Conservation (phyloP, 2,113 vertebrate genomes). For the Strigops habroptila region DNA sequence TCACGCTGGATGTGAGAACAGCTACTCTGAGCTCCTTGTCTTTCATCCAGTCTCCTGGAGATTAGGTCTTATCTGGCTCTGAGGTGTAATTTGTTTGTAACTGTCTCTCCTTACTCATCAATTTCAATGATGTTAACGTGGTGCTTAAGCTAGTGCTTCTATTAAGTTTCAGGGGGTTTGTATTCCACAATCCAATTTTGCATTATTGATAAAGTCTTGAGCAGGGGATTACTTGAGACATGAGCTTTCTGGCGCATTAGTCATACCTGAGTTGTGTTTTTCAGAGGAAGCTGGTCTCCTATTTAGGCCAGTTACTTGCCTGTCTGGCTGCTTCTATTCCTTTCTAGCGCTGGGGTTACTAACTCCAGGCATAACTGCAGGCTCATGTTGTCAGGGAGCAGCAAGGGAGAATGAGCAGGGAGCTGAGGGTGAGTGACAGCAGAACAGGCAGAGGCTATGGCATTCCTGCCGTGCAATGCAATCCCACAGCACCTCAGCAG, state of each 20-base stretch:
- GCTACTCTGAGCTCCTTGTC: neutral
- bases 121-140: slow-evolving; percentile 12
- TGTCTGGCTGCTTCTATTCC: neutral
- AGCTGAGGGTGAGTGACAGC: neutral
- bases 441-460: neutral
- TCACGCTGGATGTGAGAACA: neutral
- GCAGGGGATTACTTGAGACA: slow-evolving; percentile 42
- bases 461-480: neutral
- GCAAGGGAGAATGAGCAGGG: neutral
- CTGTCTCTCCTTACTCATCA: slow-evolving; percentile 9
- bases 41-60: neutral
- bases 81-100: slow-evolving; percentile 22
- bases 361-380: neutral
- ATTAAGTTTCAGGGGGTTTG: slow-evolving; percentile 42
- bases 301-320: neutral
- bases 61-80: neutral
- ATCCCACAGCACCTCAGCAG: neutral
- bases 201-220: slow-evolving; percentile 54
- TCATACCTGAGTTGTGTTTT: slow-evolving; percentile 5
- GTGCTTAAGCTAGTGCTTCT: slow-evolving; percentile 35
- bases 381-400: neutral
- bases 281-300: neutral
- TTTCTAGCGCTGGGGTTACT: neutral
- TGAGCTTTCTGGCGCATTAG: slow-evolving; percentile 16
- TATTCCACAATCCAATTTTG: slow-evolving; percentile 42